Conservation (phyloP, 2,888 invertebrate species). For the Keiferia lycopersicella region DNA sequence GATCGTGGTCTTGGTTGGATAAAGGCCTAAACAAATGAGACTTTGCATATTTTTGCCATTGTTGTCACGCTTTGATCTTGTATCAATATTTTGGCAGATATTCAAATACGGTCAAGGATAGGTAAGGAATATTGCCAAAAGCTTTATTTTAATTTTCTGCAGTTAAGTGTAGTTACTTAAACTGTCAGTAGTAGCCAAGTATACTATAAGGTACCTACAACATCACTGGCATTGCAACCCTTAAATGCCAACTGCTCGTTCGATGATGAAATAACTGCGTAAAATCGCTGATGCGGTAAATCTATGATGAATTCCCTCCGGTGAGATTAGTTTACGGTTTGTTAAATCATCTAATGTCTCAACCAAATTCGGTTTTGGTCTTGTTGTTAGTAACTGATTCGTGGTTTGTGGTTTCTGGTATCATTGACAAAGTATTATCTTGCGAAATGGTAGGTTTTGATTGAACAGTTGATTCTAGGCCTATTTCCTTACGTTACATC, state of each 20-base stretch:
- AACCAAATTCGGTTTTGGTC: conserved; percentile 25
- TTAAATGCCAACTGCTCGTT: conserved; percentile 15
- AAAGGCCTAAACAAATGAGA: not conserved
- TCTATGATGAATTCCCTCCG: conserved; percentile 30
- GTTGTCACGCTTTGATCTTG: not conserved
- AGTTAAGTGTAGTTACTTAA: not conserved
- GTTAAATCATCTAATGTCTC: conserved; percentile 28
- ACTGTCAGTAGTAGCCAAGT: too few relatives aligned
- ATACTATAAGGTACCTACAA: too few relatives aligned
- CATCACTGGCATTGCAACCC: not conserved
- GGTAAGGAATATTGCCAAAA: too few relatives aligned
- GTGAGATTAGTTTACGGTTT: conserved; percentile 31
- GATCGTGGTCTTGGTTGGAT: too few relatives aligned
- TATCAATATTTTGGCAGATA: conserved; percentile 3
- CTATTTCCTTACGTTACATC: too few relatives aligned
- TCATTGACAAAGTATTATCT: conserved; percentile 3
- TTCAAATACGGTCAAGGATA: not conserved
- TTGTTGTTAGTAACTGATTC: conserved; percentile 24
- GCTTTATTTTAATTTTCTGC: not conserved
- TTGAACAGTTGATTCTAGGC: not conserved
- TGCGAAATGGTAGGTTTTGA: not conserved
- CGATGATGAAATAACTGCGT: not conserved
- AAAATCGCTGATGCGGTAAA: conserved; percentile 34
- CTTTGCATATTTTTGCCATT: too few relatives aligned
- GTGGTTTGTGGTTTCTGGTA: conserved; percentile 21